Evolutionary conservation across 1,140 invertebrate genomes (phyloP).

Genomic region (Hyphantria cunea): DNA sequence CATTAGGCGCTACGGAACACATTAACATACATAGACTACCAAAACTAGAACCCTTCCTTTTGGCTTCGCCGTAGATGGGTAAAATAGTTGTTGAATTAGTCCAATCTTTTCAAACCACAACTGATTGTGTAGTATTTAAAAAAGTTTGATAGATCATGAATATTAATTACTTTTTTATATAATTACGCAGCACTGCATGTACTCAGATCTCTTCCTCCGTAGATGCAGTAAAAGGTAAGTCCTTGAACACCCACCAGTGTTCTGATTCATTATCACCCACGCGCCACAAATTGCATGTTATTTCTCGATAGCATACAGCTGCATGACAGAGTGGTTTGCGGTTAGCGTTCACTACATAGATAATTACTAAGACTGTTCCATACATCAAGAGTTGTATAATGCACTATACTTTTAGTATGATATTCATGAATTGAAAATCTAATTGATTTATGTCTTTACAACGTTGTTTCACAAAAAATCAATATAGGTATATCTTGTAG

Average conservation of each 20-base stretch:
- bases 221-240: conserved; percentile 66
- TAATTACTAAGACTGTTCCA: conserved; percentile 15
- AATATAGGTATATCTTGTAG: too few relatives aligned
- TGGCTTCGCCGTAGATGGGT: too few relatives aligned
- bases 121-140: too few relatives aligned
- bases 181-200: conserved; percentile 27
- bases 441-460: too few relatives aligned
- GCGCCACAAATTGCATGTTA: conserved; percentile 31
- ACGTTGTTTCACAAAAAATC: too few relatives aligned
- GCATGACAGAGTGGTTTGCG: conserved; percentile 15
- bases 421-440: not conserved
- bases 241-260: conserved; percentile 62
- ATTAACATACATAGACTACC: too few relatives aligned
- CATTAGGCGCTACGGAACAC: too few relatives aligned
- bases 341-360: conserved; percentile 17
- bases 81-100: too few relatives aligned
- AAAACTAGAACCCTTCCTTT: too few relatives aligned
- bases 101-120: too few relatives aligned
- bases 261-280: conserved; percentile 65
- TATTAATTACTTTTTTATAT: too few relatives aligned
- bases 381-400: not conserved
- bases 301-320: conserved; percentile 19
- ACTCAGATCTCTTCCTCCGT: conserved; percentile 44
- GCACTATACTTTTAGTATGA: not conserved
- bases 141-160: too few relatives aligned